A percentile compares a stretch with the other conserved stretches of the same genome.
These are phyloP conservation scores for Dolichoris vasculosae DNA, from an alignment of 1,140 invertebrate genomes.

Conservation along the genomic window DNA sequence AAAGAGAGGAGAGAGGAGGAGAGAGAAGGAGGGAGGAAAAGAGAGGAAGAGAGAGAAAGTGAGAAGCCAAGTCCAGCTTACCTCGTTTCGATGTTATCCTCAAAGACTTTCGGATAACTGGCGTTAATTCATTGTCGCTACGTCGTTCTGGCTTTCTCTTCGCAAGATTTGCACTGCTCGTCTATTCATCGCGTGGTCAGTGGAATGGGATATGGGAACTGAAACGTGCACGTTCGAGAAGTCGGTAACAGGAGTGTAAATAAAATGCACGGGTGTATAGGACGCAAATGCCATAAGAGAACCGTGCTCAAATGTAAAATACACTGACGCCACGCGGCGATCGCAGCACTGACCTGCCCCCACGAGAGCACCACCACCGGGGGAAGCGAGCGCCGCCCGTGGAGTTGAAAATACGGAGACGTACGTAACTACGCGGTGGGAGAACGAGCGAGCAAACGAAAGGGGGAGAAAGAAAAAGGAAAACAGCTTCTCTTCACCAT, in stretches of 20 bases:
- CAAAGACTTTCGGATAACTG: neutral
- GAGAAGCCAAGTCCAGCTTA: neutral
- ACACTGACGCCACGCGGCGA: slow-evolving; percentile 56
- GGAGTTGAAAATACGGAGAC: neutral
- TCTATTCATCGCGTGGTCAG: neutral
- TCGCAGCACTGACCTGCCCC: slow-evolving; percentile 68
- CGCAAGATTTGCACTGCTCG: neutral
- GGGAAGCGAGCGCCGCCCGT: slow-evolving; percentile 52
- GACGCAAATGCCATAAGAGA: neutral
- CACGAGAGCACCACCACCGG: slow-evolving; percentile 46
- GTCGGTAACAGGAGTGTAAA: neutral
- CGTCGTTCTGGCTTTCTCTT: neutral
- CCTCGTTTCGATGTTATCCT: neutral
- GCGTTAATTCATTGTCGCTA: slow-evolving; percentile 1
- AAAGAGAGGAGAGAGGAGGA: neutral
- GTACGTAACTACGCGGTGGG: neutral
- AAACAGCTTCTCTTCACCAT: slow-evolving; percentile 21
- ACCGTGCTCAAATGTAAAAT: neutral
- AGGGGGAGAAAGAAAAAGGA: neutral
- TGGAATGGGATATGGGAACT: neutral
- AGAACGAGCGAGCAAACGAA: neutral
- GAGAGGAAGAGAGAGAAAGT: slow-evolving; percentile 7
- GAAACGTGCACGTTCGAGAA: neutral
- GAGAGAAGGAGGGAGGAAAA: neutral
- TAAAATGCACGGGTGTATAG: neutral